phyloP scores from a whole-genome alignment of 2,888 invertebrate genomes.

The Acronicta psi region DNA sequence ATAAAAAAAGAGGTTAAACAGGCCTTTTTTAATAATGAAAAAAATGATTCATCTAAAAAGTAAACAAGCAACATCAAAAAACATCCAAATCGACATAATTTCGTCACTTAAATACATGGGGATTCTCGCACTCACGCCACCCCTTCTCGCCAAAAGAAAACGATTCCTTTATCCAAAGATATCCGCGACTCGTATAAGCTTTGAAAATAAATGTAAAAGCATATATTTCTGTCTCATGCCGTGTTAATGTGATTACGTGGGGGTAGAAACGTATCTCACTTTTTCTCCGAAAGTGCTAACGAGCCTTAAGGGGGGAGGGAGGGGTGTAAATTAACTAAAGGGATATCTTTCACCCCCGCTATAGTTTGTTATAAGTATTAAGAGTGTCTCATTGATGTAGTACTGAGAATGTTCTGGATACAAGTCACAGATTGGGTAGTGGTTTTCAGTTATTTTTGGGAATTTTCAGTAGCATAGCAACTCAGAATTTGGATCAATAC shows the following conservation, averaged over 20 bases:
- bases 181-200: constrained; percentile 49
- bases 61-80: constrained; percentile 37
- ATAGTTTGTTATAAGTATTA: constrained; percentile 36
- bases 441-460: no score
- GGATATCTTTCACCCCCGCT: constrained; percentile 43
- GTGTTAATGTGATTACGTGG: constrained; percentile 67
- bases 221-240: constrained; percentile 56
- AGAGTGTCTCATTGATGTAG: no score
- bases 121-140: constrained; percentile 33
- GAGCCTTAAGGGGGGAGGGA: constrained; percentile 63
- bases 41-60: background rate
- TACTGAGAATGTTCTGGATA: no score
- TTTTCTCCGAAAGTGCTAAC: constrained; percentile 69
- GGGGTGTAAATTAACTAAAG: constrained; percentile 63
- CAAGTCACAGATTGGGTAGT: no score
- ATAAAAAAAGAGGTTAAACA: no score
- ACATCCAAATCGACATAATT: constrained; percentile 31
- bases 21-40: no score
- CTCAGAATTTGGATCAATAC: no score
- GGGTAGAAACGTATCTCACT: constrained; percentile 59
- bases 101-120: constrained; percentile 43
- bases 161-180: constrained; percentile 54
- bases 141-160: constrained; percentile 44
- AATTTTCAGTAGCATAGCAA: no score
- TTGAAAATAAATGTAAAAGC: constrained; percentile 59